Evolutionary conservation across 1,140 invertebrate species (phyloP).

Genomic region (Pissodes strobi): DNA sequence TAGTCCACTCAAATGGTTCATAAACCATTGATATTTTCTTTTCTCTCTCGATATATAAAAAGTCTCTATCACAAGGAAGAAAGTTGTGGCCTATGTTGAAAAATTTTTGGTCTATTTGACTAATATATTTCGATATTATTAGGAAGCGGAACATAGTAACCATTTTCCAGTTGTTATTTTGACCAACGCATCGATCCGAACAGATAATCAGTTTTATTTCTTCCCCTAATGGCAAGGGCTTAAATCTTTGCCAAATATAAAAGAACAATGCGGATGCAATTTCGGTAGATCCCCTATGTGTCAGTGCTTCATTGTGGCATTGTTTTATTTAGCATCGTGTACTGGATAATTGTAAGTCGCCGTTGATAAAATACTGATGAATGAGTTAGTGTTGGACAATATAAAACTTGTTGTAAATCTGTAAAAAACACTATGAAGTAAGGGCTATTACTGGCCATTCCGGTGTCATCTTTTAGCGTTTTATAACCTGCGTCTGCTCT

Average conservation of each 20-base stretch:
- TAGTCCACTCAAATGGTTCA: slow-evolving; percentile 1
- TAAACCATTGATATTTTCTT: background rate
- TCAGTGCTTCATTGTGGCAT: background rate
- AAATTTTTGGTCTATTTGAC: slow-evolving; percentile 11
- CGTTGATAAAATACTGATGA: too few species aligned
- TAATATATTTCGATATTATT: background rate
- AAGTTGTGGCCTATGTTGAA: too few species aligned
- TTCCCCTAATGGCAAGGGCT: background rate
- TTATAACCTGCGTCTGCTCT: background rate
- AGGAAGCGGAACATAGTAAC: background rate
- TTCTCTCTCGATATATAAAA: background rate
- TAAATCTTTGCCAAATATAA: too few species aligned
- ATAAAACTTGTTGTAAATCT: too few species aligned
- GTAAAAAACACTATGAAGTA: too few species aligned
- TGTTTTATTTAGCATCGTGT: too few species aligned
- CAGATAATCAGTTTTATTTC: slow-evolving; percentile 5
- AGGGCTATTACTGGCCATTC: background rate
- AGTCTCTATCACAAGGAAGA: slow-evolving; percentile 12
- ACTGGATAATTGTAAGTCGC: too few species aligned
- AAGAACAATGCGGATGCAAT: slow-evolving; percentile 1
- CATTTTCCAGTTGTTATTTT: slow-evolving; percentile 11
- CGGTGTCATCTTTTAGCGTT: too few species aligned
- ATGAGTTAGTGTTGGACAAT: too few species aligned
- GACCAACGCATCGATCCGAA: background rate
- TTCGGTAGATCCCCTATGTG: too few species aligned